Conservation (phyloP, 1,140 invertebrate genomes). For the Aphaenogaster floridana region DNA sequence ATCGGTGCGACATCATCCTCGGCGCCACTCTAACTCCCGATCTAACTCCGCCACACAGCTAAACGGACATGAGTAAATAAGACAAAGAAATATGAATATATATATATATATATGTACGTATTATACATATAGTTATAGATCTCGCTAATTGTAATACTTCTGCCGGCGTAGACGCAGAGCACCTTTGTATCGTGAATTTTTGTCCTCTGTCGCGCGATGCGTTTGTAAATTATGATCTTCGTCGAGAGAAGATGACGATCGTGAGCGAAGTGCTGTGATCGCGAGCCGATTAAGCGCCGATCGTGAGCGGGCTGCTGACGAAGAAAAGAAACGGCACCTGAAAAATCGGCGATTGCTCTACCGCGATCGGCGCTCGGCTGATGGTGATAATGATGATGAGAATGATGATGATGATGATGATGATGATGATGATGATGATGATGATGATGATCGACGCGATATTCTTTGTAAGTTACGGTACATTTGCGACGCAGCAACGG, state of each 20-base stretch:
- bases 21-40: neutral
- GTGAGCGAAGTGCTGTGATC: slow-evolving; percentile 53
- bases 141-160: slow-evolving; percentile 45
- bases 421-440: neutral
- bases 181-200: slow-evolving; percentile 51
- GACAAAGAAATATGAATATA: neutral
- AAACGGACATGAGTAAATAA: slow-evolving; percentile 14
- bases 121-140: slow-evolving; percentile 28
- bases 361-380: neutral
- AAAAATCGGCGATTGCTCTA: neutral
- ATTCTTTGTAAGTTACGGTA: slow-evolving; percentile 10
- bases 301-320: neutral
- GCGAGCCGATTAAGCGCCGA: slow-evolving; percentile 7
- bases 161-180: slow-evolving; percentile 36
- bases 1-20: neutral
- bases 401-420: neutral
- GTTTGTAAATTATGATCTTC: slow-evolving; percentile 39
- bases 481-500: neutral
- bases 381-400: neutral
- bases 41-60: neutral
- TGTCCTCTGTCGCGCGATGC: slow-evolving; percentile 11
- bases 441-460: neutral
- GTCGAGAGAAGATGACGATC: slow-evolving; percentile 13
- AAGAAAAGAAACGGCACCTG: neutral
- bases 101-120: slow-evolving; percentile 4